A percentile compares a stretch with the other conserved stretches of the same genome.
phyloP scores from a whole-genome alignment of 1,140 invertebrate genomes.

The Tetraneura akinire region DNA sequence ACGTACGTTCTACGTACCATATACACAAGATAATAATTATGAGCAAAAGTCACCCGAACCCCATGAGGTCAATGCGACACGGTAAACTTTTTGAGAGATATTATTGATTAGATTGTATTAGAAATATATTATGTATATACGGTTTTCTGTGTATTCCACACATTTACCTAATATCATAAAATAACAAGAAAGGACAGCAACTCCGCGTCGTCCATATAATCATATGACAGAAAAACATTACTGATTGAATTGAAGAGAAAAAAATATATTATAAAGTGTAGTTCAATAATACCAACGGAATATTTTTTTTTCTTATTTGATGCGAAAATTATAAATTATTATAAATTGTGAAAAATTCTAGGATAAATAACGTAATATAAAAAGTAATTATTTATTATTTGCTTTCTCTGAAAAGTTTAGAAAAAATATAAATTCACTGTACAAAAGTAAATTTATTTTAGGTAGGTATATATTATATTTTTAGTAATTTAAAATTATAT shows the following conservation, averaged over 20 bases:
- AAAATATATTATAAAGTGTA: neutral
- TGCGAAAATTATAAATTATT: too few relatives aligned
- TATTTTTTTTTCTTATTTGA: too few relatives aligned
- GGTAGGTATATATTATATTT: too few relatives aligned
- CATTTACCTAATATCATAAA: conserved; percentile 13
- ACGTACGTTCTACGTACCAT: neutral
- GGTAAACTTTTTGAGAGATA: conserved; percentile 31
- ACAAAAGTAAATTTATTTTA: too few relatives aligned
- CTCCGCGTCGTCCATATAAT: too few relatives aligned
- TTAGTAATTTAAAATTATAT: too few relatives aligned
- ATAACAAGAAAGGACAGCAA: neutral
- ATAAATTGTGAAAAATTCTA: too few relatives aligned
- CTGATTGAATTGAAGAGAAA: neutral
- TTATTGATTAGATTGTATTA: conserved; percentile 16
- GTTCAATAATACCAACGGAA: too few relatives aligned
- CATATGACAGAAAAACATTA: neutral
- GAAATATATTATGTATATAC: neutral
- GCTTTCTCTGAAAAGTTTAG: too few relatives aligned
- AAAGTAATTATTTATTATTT: too few relatives aligned
- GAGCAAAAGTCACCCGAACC: conserved; percentile 36
- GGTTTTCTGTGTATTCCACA: neutral
- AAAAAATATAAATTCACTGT: too few relatives aligned
- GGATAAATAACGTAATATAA: too few relatives aligned
- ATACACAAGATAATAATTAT: conserved; percentile 36
- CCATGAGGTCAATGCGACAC: neutral